phyloP scores from a whole-genome alignment of 2,888 invertebrate genomes.

The Teleiodes luculella region DNA sequence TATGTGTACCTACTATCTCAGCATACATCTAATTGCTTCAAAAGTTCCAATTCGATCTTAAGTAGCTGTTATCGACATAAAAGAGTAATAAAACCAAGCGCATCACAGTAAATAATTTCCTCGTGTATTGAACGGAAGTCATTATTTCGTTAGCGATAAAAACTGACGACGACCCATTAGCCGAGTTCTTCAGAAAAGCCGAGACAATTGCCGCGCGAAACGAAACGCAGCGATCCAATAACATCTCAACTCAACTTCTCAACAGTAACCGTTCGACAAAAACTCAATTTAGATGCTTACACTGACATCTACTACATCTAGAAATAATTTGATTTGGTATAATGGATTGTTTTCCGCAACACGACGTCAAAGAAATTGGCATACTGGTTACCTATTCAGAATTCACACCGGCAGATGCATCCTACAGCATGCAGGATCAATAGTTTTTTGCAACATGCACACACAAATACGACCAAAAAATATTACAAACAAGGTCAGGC shows the following conservation, averaged over 20 bases:
- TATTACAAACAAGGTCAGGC: too few relatives aligned
- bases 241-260: too few relatives aligned
- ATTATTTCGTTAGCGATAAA: conserved; percentile 12
- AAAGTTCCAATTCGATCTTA: not conserved
- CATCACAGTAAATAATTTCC: not conserved
- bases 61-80: not conserved
- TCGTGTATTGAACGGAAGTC: conserved; percentile 29
- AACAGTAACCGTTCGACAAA: conserved; percentile 57
- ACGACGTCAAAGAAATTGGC: too few relatives aligned
- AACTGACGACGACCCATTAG: conserved; percentile 44
- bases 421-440: too few relatives aligned
- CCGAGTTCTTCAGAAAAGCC: conserved; percentile 42
- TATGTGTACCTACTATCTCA: too few relatives aligned
- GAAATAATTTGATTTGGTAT: too few relatives aligned
- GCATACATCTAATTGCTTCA: too few relatives aligned
- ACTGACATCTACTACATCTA: conserved; percentile 47
- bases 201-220: conserved; percentile 38
- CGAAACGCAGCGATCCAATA: conserved; percentile 23
- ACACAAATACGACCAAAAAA: too few relatives aligned
- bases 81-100: not conserved
- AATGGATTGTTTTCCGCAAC: too few relatives aligned
- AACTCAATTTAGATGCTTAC: conserved; percentile 41
- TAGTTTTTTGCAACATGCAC: too few relatives aligned
- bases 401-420: too few relatives aligned
- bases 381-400: too few relatives aligned